A percentile compares a stretch with the other conserved stretches of the same genome.
Evolutionary conservation across 2,888 invertebrate genomes (phyloP).

Genomic region (Erebia epiphron): DNA sequence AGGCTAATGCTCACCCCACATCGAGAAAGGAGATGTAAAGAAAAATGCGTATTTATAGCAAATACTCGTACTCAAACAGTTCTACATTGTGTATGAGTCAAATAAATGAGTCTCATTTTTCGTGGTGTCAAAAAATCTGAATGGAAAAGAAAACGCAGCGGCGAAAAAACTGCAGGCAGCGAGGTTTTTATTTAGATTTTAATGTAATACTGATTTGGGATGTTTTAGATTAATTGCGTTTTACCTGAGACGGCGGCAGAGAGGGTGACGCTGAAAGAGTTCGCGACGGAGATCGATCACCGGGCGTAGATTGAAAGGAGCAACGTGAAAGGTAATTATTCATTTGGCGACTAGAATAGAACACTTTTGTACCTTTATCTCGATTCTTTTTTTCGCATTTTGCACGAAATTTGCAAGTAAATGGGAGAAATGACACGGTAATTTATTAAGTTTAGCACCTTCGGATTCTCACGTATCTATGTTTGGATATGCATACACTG

Average conservation of each 20-base stretch:
- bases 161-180: conserved; percentile 77
- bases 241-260: conserved; percentile 75
- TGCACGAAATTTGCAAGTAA: conserved; percentile 82
- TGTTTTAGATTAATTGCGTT: conserved; percentile 82
- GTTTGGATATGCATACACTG: conserved; percentile 12
- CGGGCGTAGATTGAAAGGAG: conserved; percentile 80
- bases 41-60: conserved; percentile 84
- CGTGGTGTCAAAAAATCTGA: conserved; percentile 84
- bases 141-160: conserved; percentile 80
- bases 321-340: conserved; percentile 82
- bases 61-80: conserved; percentile 84
- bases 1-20: conserved; percentile 79
- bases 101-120: conserved; percentile 83
- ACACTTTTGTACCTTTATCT: conserved; percentile 82
- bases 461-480: conserved; percentile 64
- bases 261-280: conserved; percentile 82
- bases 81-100: conserved; percentile 84
- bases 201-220: conserved; percentile 83
- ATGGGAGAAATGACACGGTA: conserved; percentile 77
- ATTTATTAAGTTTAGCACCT: conserved; percentile 73
- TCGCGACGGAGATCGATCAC: conserved; percentile 81
- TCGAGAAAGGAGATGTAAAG: conserved; percentile 80
- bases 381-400: conserved; percentile 73
- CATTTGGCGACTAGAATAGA: conserved; percentile 83
- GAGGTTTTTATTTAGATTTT: conserved; percentile 78